These are phyloP conservation scores for Zaprionus ghesquierei DNA, from an alignment of 1,140 invertebrate species.

Conservation along the genomic window DNA sequence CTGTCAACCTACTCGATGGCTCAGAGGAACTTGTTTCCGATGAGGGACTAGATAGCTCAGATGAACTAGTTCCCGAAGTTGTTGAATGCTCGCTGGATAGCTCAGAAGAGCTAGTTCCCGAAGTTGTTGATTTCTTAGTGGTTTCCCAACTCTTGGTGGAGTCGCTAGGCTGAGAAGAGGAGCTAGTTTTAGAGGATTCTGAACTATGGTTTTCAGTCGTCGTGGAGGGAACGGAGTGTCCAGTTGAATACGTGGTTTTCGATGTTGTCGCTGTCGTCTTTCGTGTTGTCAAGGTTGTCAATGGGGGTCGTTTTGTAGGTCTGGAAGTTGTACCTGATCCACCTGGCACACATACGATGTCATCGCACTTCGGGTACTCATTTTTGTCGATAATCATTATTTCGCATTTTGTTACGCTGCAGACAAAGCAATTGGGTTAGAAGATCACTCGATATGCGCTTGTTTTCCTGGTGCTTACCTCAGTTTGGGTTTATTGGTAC, in stretches of 20 bases:
- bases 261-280: neutral
- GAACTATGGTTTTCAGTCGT: neutral
- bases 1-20: neutral
- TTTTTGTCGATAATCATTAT: neutral
- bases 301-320: conserved; percentile 5
- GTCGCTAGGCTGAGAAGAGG: neutral
- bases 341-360: conserved; percentile 11
- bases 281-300: neutral
- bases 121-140: neutral
- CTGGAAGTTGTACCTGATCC: conserved; percentile 4
- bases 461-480: neutral
- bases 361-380: conserved; percentile 14
- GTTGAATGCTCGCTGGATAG: neutral
- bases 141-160: neutral
- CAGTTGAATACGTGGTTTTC: neutral
- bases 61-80: neutral
- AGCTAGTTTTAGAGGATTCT: neutral
- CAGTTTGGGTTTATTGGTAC: neutral
- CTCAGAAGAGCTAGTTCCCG: neutral
- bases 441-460: neutral
- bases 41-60: neutral
- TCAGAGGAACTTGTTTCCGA: neutral
- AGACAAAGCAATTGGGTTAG: neutral
- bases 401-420: neutral
- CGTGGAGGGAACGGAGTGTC: neutral